phyloP scores from a whole-genome alignment of 2,113 vertebrate genomes.

The Leucoraja erinaceus region DNA sequence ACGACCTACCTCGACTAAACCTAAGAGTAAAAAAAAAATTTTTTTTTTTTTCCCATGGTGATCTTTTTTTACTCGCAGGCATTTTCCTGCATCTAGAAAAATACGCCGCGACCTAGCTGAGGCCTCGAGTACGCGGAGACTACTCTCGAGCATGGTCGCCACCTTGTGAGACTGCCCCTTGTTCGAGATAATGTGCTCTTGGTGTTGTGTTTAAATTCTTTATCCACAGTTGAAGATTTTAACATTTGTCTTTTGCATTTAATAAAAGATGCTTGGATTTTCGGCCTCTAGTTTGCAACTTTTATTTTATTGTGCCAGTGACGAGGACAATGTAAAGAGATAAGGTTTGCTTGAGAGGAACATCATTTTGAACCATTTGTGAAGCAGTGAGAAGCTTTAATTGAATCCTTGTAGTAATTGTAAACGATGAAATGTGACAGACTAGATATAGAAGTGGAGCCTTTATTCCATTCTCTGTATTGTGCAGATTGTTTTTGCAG shows the following conservation, averaged over 20 bases:
- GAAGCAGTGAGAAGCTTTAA: not conserved
- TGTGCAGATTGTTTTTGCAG: not conserved
- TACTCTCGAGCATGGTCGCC: no score
- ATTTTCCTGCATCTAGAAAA: no score
- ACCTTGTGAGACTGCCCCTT: no score
- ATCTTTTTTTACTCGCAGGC: no score
- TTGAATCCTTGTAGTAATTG: not conserved
- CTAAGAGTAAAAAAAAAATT: no score
- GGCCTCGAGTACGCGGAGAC: no score
- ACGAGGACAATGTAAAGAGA: not conserved
- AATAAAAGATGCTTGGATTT: not conserved
- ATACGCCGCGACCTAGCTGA: no score
- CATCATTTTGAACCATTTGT: not conserved
- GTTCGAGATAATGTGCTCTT: not conserved
- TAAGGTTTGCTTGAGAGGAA: not conserved
- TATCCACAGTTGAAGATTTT: not conserved
- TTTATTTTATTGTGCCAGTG: not conserved
- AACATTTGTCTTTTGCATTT: not conserved
- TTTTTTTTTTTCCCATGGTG: no score
- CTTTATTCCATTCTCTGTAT: not conserved
- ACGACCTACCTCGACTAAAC: no score
- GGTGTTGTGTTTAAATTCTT: not conserved
- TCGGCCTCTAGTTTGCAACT: not conserved
- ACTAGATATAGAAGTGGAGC: slow-evolving; percentile 3
- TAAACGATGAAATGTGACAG: slow-evolving; percentile 26